phyloP scores from a whole-genome alignment of 37 sponge, comb jelly and placozoan genomes.

The Spongilla lacustris region DNA sequence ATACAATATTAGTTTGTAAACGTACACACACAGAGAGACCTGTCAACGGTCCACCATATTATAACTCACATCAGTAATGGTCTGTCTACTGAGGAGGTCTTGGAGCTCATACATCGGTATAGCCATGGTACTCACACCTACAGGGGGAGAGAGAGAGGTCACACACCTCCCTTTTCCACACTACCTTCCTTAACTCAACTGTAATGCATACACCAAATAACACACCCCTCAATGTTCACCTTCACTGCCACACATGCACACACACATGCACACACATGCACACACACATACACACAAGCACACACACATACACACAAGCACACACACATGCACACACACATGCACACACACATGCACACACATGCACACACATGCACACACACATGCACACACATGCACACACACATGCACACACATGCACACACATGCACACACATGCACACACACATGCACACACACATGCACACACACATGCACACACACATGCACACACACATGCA shows the following conservation, averaged over 20 bases:
- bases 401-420: neutral
- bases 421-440: neutral
- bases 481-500: neutral
- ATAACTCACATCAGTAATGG: constrained; percentile 59
- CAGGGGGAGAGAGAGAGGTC: neutral
- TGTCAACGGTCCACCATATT: too few species aligned
- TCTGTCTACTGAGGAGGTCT: constrained; percentile 74
- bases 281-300: neutral
- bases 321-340: neutral
- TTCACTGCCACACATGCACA: too few species aligned
- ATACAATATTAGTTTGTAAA: too few species aligned
- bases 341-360: neutral
- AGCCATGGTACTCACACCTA: neutral
- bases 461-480: constrained; percentile 10
- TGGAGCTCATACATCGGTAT: constrained; percentile 53
- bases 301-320: neutral
- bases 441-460: neutral
- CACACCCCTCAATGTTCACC: too few species aligned
- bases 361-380: neutral
- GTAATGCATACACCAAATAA: too few species aligned
- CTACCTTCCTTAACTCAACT: too few species aligned
- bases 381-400: neutral
- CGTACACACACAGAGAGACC: too few species aligned
- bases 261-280: neutral
- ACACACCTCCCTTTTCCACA: too few species aligned